phyloP scores from a whole-genome alignment of 2,113 vertebrate genomes.

The Pseudopipra pipra region DNA sequence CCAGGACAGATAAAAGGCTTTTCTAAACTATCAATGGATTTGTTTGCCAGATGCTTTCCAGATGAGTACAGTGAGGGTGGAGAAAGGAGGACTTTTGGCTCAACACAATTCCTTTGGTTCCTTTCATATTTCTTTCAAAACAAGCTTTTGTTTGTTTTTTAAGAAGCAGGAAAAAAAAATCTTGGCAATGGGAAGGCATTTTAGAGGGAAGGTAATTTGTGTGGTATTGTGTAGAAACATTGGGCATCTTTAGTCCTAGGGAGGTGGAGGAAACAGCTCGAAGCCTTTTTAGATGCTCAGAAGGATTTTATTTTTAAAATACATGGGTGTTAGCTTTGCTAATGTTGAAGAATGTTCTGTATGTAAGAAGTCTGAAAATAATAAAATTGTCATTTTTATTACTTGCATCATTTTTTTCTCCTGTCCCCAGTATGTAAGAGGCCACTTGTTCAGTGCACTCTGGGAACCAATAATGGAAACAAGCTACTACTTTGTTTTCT shows the following conservation, averaged over 20 bases:
- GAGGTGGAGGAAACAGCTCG: background rate
- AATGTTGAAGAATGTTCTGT: slow-evolving; percentile 53
- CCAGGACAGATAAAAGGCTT: slow-evolving; percentile 24
- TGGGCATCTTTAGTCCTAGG: background rate
- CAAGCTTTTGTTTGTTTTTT: slow-evolving; percentile 23
- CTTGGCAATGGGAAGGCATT: background rate
- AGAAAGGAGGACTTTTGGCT: slow-evolving; percentile 16
- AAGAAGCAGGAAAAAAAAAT: background rate
- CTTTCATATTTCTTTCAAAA: slow-evolving; percentile 50
- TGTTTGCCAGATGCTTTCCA: slow-evolving; percentile 46
- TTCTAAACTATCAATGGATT: slow-evolving; percentile 1
- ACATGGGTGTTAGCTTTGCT: background rate
- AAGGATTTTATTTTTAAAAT: background rate
- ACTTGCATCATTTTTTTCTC: slow-evolving; percentile 19
- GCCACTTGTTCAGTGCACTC: slow-evolving; percentile 45
- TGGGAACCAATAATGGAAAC: slow-evolving; percentile 35
- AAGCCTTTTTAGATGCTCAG: background rate
- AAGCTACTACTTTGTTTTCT: slow-evolving; percentile 74
- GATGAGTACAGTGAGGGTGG: slow-evolving; percentile 18
- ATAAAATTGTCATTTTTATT: slow-evolving; percentile 49
- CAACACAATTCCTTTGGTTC: background rate
- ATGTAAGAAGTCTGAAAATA: slow-evolving; percentile 28
- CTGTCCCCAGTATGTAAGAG: background rate
- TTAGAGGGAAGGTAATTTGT: background rate
- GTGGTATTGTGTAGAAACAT: background rate